Conservation (phyloP, 1,140 invertebrate genomes). For the Drosophila suzukii region DNA sequence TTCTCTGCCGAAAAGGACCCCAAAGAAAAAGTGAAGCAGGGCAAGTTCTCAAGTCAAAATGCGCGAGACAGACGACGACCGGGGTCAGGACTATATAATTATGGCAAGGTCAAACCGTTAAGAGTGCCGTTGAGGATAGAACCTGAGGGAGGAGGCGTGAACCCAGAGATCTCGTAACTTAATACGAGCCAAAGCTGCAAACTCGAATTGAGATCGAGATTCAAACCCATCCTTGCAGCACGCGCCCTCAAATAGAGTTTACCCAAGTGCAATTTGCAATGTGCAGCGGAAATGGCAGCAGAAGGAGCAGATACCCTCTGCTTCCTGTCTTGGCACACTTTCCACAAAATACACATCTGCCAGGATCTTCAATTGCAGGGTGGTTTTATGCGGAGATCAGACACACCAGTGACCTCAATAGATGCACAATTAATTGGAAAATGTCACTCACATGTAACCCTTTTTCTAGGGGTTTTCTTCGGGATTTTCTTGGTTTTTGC, state of each 20-base stretch:
- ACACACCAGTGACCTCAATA: constrained; percentile 36
- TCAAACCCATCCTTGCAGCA: constrained; percentile 27
- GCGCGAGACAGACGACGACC: constrained; percentile 29
- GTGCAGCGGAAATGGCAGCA: constrained; percentile 61
- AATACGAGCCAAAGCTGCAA: constrained; percentile 75
- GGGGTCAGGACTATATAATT: constrained; percentile 73
- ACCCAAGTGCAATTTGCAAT: constrained; percentile 59
- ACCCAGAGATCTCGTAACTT: constrained; percentile 58
- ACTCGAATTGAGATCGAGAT: constrained; percentile 2
- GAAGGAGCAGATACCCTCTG: constrained; percentile 23
- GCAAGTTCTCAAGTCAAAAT: constrained; percentile 45
- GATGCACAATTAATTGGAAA: constrained; percentile 42
- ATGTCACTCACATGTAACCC: constrained; percentile 63
- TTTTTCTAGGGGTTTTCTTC: constrained; percentile 21
- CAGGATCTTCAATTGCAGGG: constrained; percentile 12
- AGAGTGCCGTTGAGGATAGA: constrained; percentile 24
- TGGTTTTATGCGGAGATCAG: constrained; percentile 18
- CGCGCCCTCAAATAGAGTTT: constrained; percentile 44
- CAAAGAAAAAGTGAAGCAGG: constrained; percentile 29
- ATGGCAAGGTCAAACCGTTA: constrained; percentile 70
- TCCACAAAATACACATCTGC: constrained; percentile 40
- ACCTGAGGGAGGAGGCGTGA: constrained; percentile 36
- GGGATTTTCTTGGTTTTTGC: constrained; percentile 9
- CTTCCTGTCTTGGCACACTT: constrained; percentile 57
- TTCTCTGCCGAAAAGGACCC: constrained; percentile 31